phyloP scores from a whole-genome alignment of 2,113 vertebrate genomes.

The Rhodinocichla rosea region DNA sequence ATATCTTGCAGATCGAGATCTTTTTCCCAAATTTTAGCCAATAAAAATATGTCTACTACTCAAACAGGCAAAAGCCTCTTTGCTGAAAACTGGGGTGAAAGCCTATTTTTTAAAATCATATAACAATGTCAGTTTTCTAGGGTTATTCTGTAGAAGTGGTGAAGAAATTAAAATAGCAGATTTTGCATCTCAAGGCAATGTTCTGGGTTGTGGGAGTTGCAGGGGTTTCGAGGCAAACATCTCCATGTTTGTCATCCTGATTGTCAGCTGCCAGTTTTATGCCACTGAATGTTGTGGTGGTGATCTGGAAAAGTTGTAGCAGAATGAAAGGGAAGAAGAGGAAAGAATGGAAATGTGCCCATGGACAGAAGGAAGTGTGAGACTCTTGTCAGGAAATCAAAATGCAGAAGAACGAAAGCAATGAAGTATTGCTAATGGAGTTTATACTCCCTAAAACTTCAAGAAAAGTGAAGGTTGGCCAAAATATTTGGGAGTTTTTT shows the following conservation, averaged over 20 bases:
- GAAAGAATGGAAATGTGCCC: neutral
- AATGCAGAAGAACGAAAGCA: neutral
- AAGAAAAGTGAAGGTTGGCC: neutral
- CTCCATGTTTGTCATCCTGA: neutral
- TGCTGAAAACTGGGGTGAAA: neutral
- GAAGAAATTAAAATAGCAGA: neutral
- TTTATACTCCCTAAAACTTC: neutral
- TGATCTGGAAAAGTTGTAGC: neutral
- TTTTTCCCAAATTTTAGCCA: neutral
- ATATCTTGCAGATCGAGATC: neutral
- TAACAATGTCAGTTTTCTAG: neutral
- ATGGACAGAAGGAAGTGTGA: accelerated
- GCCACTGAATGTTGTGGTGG: neutral
- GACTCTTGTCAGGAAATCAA: neutral
- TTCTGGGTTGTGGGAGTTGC: neutral
- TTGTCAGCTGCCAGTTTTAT: neutral
- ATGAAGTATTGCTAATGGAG: neutral
- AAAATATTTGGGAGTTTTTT: neutral
- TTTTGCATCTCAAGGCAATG: neutral
- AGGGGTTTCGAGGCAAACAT: neutral
- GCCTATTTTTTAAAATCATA: neutral
- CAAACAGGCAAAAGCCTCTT: neutral
- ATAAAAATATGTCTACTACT: neutral
- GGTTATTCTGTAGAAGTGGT: neutral
- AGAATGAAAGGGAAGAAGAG: neutral